Conservation (phyloP, 2,797 vertebrate genomes). For the Lacerta agilis region DNA sequence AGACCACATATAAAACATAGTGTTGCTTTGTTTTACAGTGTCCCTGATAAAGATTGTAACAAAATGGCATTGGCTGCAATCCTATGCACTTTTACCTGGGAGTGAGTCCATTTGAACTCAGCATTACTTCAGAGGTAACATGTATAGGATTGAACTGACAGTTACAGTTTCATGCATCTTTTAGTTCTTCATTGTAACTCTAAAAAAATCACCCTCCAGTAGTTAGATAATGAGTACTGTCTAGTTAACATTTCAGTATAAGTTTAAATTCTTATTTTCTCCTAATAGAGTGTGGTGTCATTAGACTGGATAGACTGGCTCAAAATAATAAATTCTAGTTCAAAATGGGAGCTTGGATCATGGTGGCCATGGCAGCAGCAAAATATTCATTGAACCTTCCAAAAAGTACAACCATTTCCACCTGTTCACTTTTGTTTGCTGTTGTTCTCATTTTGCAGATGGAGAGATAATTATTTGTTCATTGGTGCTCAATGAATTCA, state of each 20-base stretch:
- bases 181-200: background rate
- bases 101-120: too few relatives aligned
- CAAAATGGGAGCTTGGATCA: background rate
- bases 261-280: constrained; percentile 6
- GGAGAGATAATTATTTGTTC: background rate
- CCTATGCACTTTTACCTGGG: too few relatives aligned
- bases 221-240: background rate
- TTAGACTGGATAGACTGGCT: background rate
- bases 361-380: background rate
- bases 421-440: background rate
- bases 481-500: background rate
- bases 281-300: background rate
- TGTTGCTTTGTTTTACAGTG: background rate
- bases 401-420: background rate
- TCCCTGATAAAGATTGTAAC: background rate
- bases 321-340: background rate
- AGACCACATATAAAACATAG: background rate
- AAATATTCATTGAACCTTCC: background rate
- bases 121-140: too few relatives aligned
- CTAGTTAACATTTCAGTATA: constrained; percentile 19
- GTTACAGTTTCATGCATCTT: background rate
- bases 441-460: background rate
- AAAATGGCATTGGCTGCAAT: background rate
- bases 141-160: background rate
- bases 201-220: background rate